A percentile compares a stretch with the other conserved stretches of the same genome.
These are phyloP conservation scores for Pseudococcus jackbeardsleyi DNA, from an alignment of 2,888 invertebrate genomes.

Conservation along the genomic window DNA sequence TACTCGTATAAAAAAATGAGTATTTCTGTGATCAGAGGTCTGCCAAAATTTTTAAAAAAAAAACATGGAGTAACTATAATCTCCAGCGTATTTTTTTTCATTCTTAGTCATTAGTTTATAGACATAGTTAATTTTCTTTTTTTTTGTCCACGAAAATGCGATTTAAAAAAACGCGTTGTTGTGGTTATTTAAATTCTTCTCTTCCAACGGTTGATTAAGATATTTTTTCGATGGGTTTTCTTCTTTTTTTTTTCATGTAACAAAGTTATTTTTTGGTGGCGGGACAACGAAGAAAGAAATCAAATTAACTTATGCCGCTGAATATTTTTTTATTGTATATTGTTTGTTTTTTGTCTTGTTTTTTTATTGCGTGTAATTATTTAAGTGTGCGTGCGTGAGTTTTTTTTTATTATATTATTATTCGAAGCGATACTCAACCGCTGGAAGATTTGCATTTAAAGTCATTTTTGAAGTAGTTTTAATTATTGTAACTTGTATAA, in stretches of 20 bases:
- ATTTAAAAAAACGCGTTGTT: not conserved
- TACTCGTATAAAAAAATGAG: constrained; percentile 58
- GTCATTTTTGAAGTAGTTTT: constrained; percentile 25
- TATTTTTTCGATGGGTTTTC: constrained; percentile 33
- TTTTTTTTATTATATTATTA: constrained; percentile 41
- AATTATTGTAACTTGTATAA: constrained; percentile 49
- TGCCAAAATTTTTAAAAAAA: not conserved
- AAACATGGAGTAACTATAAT: not conserved
- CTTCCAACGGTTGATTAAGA: constrained; percentile 54
- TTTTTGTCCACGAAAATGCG: constrained; percentile 35
- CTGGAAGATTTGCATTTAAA: constrained; percentile 65
- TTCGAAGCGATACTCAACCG: constrained; percentile 58
- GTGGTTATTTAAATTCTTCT: constrained; percentile 49
- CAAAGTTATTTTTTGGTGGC: constrained; percentile 44
- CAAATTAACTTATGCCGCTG: constrained; percentile 46
- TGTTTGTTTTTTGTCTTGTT: constrained; percentile 36
- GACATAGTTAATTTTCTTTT: constrained; percentile 59
- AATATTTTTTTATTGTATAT: constrained; percentile 40
- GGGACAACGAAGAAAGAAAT: constrained; percentile 43
- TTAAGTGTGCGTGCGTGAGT: constrained; percentile 20
- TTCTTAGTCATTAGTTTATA: constrained; percentile 64
- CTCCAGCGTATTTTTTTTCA: constrained; percentile 33
- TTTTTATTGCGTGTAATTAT: constrained; percentile 42
- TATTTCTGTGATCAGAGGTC: constrained; percentile 62
- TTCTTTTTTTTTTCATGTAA: constrained; percentile 38